phyloP scores from a whole-genome alignment of 1,140 invertebrate species.

The Cotesia typhae region DNA sequence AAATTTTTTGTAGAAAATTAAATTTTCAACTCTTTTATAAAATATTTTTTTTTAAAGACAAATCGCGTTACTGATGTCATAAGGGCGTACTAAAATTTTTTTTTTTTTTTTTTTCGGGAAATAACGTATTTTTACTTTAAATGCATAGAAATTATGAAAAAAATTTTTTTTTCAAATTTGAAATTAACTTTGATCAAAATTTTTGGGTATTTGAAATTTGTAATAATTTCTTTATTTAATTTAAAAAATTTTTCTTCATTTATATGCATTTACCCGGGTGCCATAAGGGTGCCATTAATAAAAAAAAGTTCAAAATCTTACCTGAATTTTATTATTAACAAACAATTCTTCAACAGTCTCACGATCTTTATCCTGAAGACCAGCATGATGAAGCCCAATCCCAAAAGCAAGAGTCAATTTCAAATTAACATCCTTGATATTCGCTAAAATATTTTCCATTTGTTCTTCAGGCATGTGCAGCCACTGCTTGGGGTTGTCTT shows the following conservation, averaged over 20 bases:
- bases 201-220: no score
- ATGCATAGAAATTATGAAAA: no score
- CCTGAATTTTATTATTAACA: conserved; percentile 97
- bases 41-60: background rate
- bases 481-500: conserved; percentile 96
- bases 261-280: no score
- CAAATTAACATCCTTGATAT: conserved; percentile 90
- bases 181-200: no score
- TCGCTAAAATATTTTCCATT: conserved; percentile 79
- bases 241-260: no score
- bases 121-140: no score
- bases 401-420: conserved; percentile 96
- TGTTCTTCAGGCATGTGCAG: conserved; percentile 87
- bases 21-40: conserved; percentile 9
- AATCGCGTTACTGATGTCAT: no score
- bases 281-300: no score
- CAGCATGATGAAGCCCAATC: conserved; percentile 98
- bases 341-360: conserved; percentile 94
- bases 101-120: no score
- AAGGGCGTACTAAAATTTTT: no score
- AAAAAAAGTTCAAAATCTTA: conserved; percentile 45
- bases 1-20: background rate
- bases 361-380: conserved; percentile 90
- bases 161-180: no score
- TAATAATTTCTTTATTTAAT: no score